Percentiles rank a stretch among this genome's conserved stretches.
Evolutionary conservation across 2,888 invertebrate genomes (phyloP).

Genomic region (Microctonus brassicae): DNA sequence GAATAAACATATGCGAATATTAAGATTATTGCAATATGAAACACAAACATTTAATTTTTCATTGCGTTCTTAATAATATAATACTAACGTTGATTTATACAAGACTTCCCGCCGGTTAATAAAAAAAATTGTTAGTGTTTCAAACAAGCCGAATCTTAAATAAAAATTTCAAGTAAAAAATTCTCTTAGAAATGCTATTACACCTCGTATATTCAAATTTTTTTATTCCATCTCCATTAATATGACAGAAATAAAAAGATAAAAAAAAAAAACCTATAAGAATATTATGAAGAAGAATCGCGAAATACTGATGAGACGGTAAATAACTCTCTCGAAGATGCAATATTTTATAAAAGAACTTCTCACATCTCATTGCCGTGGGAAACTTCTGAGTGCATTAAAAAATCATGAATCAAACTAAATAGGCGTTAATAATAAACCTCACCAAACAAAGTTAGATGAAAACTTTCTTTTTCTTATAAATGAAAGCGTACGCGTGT

Average conservation of each 20-base stretch:
- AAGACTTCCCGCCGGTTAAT: background rate
- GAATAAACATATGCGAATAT: background rate
- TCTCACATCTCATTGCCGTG: background rate
- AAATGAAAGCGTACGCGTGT: background rate
- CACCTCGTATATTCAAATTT: background rate
- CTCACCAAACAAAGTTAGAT: conserved; percentile 43
- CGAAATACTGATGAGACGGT: background rate
- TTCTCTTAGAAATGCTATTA: background rate
- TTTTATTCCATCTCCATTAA: background rate
- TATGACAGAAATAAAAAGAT: background rate
- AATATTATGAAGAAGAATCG: background rate
- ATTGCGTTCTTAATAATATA: background rate
- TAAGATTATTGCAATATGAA: background rate
- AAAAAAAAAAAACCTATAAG: too few species aligned
- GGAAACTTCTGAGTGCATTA: conserved; percentile 34
- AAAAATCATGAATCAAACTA: conserved; percentile 50
- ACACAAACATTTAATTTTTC: background rate
- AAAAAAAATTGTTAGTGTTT: background rate
- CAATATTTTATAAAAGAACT: conserved; percentile 2
- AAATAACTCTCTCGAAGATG: background rate
- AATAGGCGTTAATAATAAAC: conserved; percentile 52
- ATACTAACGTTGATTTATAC: background rate
- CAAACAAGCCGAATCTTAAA: background rate
- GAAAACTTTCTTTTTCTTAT: conserved; percentile 35
- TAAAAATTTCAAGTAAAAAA: background rate